phyloP scores from a whole-genome alignment of 2,113 vertebrate genomes.

The Bettongia penicillata region DNA sequence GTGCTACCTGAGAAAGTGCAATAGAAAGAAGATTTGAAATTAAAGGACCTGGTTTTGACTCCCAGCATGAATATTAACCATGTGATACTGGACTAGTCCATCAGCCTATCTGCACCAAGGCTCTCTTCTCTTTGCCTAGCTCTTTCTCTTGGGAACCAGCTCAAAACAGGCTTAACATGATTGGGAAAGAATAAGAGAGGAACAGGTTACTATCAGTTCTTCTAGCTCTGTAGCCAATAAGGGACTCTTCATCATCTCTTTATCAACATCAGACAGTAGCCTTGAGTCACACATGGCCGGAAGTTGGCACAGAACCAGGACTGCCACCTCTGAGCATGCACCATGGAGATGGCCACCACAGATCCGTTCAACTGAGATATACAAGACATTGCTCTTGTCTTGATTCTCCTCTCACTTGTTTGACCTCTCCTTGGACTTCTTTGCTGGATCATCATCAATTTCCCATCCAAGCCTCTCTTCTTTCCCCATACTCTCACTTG shows the following conservation, averaged over 20 bases:
- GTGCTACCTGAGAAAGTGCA: not conserved
- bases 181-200: not conserved
- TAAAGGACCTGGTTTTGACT: not conserved
- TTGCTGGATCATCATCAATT: not conserved
- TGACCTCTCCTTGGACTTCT: not conserved
- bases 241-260: not conserved
- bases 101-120: not conserved
- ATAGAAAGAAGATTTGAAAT: not conserved
- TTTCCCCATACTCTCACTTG: not conserved
- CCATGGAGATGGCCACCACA: not conserved
- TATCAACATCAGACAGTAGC: not conserved
- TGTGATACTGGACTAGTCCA: not conserved
- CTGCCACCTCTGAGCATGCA: not conserved
- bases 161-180: not conserved
- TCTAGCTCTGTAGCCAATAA: not conserved
- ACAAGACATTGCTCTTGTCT: not conserved
- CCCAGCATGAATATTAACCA: not conserved
- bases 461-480: not conserved
- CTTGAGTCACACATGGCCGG: not conserved
- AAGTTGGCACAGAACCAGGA: not conserved
- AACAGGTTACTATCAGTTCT: not conserved
- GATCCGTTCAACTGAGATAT: not conserved
- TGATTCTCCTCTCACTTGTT: not conserved
- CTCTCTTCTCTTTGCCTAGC: not conserved
- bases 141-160: not conserved